Evolutionary conservation across 2,113 vertebrate species (phyloP), one percentile per base, ranked within the genome.

Genomic region (Podilymbus podiceps): DNA sequence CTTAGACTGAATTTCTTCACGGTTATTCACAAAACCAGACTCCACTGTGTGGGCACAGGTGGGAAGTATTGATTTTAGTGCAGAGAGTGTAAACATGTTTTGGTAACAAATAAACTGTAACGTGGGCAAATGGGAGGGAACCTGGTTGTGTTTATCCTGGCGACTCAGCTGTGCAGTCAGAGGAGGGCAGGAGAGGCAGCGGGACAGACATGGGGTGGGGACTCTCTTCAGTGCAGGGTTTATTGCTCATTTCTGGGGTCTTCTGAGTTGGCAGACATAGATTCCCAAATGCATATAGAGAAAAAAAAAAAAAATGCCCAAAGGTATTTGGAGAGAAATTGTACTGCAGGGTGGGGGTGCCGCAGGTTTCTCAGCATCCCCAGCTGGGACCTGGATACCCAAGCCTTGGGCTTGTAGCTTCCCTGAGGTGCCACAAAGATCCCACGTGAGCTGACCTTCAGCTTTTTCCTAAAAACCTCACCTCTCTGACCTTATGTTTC

Each of bases 11-110:
- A 35, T 81, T 85, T 67, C 74, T 77, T 58, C 21, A 21, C 58
- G 52, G 44, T 68, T 73, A 16, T 16, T 93, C 30, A 25, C 80
- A 63, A 72, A 63, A 15, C 14, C 74, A 81, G 52, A 3, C 69
- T 82, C n/a, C 0, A 19, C 59, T 28, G 35, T 20, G 79, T 16
- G 53, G 84, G 64, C 33, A 35, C 33, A 72, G 74, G 74, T 91
- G 88, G 91, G 69, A 77, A 76, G 12, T 67, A 77, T 38, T 85
- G 94, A 93, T 72, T 76, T 67, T 15, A 27, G 69, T 22, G 53
- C 78, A 67, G 78, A 27, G 64, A 47, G 38, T 16, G 59, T 58
- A 77, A 88, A 91, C 38, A 68, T 8, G 22, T 42, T 74, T 42
- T 58, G 79, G 30, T 68, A 52, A 72, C 33, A 81, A 85, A 72